Percentiles rank a stretch among this genome's conserved stretches.
Conservation (phyloP, 2,797 vertebrate species). For the Sebastolobus altivelis region DNA sequence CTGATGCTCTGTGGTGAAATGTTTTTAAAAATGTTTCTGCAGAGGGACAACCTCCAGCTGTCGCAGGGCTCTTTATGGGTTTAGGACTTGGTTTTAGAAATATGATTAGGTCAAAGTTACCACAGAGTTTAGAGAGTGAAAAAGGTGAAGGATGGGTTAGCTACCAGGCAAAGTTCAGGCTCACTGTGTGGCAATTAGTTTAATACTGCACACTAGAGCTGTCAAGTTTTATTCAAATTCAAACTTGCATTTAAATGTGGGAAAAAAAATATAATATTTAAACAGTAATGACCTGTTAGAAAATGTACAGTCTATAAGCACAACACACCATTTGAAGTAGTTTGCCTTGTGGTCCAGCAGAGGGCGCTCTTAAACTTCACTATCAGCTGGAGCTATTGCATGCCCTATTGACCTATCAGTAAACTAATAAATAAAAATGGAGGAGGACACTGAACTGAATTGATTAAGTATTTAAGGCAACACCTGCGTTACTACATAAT, state of each 20-base stretch:
- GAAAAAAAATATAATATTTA: neutral
- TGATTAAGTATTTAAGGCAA: neutral
- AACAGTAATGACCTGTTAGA: neutral
- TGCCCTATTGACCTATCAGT: no score
- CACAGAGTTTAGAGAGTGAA: neutral
- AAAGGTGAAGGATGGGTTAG: neutral
- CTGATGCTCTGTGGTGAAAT: neutral
- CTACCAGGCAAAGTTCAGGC: neutral
- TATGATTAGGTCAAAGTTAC: neutral
- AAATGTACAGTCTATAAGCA: neutral
- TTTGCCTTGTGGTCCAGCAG: neutral
- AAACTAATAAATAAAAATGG: neutral
- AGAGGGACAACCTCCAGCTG: neutral
- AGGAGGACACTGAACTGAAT: neutral
- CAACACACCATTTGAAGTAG: neutral
- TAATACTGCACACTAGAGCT: neutral
- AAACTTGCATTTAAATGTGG: neutral
- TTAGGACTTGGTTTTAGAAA: neutral
- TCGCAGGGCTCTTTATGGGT: neutral
- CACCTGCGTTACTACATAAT: neutral
- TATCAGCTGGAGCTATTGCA: neutral
- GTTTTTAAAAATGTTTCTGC: no score
- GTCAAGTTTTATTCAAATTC: neutral
- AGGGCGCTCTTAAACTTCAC: neutral
- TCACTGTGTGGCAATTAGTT: neutral